Evolutionary conservation across 1,140 invertebrate genomes (phyloP).

Genomic region (Drosophila tani): DNA sequence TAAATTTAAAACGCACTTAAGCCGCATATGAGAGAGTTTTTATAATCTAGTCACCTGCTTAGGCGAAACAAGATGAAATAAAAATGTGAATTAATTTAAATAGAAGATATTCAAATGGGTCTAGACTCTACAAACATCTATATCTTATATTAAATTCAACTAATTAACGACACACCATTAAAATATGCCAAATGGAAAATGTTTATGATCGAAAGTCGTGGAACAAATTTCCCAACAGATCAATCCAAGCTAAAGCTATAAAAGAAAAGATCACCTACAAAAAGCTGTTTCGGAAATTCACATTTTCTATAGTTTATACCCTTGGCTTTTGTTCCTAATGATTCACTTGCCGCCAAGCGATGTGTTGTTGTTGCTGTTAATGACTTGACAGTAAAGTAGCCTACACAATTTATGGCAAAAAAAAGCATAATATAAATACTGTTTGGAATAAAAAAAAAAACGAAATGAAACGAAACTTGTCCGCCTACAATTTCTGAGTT

Average conservation of each 20-base stretch:
- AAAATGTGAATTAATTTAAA: conserved; percentile 30
- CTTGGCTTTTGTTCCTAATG: conserved; percentile 73
- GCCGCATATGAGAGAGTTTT: background rate
- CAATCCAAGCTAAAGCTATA: conserved; percentile 28
- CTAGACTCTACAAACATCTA: background rate
- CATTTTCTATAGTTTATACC: conserved; percentile 49
- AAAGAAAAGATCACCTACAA: conserved; percentile 25
- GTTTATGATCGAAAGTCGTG: conserved; percentile 41
- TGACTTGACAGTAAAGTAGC: conserved; percentile 82
- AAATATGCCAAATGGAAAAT: conserved; percentile 39
- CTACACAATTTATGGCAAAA: conserved; percentile 80
- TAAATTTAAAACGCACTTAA: background rate
- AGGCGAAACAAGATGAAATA: conserved; percentile 1
- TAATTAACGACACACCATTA: conserved; percentile 37
- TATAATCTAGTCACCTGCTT: background rate
- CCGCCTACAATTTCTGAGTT: conserved; percentile 79
- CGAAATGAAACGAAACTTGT: conserved; percentile 63
- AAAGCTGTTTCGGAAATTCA: conserved; percentile 27
- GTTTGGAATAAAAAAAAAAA: conserved; percentile 13
- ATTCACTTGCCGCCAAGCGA: conserved; percentile 57
- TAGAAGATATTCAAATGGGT: conserved; percentile 28
- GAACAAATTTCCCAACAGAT: conserved; percentile 47
- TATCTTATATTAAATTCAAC: conserved; percentile 16
- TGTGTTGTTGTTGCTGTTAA: conserved; percentile 65
- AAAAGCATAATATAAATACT: conserved; percentile 12